These are phyloP conservation scores for Mellilla xanthometata DNA, from an alignment of 2,888 invertebrate genomes.

Conservation along the genomic window DNA sequence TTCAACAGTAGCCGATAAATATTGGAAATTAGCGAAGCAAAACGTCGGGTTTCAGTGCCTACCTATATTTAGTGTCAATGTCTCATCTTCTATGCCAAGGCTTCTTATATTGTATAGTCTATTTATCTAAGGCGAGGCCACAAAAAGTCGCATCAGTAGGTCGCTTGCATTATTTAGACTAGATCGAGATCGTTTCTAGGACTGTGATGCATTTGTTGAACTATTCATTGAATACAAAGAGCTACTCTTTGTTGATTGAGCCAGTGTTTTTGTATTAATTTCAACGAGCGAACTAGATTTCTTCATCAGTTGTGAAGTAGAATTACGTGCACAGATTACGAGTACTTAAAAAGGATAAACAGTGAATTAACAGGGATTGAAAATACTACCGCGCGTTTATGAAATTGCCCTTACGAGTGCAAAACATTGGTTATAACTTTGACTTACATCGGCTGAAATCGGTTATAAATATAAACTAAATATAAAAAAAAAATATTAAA, in stretches of 20 bases:
- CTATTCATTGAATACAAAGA: not conserved
- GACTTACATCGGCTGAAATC: no score
- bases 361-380: no score
- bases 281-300: not conserved
- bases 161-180: not conserved
- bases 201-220: not conserved
- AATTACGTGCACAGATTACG: no score
- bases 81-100: constrained; percentile 3
- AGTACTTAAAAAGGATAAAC: no score
- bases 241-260: not conserved
- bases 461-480: no score
- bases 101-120: constrained; percentile 1
- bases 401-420: no score
- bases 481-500: no score
- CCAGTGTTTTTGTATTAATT: not conserved
- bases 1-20: not conserved
- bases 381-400: no score
- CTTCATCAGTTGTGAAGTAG: no score
- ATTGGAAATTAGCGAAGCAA: not conserved
- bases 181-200: not conserved
- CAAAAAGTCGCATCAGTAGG: constrained; percentile 2
- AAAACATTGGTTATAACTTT: no score
- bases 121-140: not conserved
- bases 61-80: no score
- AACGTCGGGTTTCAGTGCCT: not conserved